Base-by-base conservation (phyloP, 1,140 invertebrate genomes). In the Diachasmimorpha longicaudata region DNA sequence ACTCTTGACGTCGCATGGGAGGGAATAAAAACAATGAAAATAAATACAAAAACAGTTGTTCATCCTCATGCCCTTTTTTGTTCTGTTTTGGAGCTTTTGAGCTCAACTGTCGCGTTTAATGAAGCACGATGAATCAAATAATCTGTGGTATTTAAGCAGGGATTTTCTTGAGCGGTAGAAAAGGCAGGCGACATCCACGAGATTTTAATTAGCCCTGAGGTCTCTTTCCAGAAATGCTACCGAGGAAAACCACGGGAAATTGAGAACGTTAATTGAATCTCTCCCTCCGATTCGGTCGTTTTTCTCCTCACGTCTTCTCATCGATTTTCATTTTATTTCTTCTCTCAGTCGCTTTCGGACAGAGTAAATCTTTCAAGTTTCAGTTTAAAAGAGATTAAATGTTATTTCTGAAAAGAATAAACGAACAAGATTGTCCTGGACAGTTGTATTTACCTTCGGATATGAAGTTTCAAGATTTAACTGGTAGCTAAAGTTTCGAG, bases 121-220 rank as follows among this genome's bases (percentile, higher is more conserved):
- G 68, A 74, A 48, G 31, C 21, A 58, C 66, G 48, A 74, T 77
- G 39, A 77, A 70, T 77, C 66, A 70, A 77, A 74, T 74, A 74
- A 77, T 77, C 72, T 46, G 4, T 6, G 14, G 39, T 58, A 58
- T 70, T 74, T 19, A 70, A 52, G 31, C n/a, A 58, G 52, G 63
- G 69, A 77, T 70, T 46, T n/a, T 21, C 23, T 42, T 16, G 23
- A 46, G 46, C 3, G 37, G 48, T 66, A 44, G 48, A 70, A 39
- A 71, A 25, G 48, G n/a, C n/a, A 55, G 19, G 19, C 48, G n/a
- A 55, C 48, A 21, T 75, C 42, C 21, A 52, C 14, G 76, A 74
- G 76, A 77, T 77, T 77, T 77, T 66, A 77, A 77, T 74, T 63
- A 77, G 31, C 36, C 72, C 48, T 14, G 42, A 55, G 58, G 21